Conservation (phyloP, 2,797 vertebrate species). For the Onychomys torridus region DNA sequence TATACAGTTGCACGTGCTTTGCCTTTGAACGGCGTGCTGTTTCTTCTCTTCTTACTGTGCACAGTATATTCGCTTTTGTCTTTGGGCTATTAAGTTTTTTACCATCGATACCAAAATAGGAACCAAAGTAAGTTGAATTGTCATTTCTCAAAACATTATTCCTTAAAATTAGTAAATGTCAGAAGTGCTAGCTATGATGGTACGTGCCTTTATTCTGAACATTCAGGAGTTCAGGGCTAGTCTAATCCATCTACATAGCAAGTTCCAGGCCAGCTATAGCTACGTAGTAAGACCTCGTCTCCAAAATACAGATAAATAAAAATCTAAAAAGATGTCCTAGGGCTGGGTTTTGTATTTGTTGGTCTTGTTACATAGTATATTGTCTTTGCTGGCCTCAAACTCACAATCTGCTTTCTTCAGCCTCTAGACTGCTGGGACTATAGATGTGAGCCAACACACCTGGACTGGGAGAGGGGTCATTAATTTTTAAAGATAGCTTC, state of each 20-base stretch:
- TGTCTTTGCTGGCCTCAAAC: background rate
- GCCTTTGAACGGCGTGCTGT: background rate
- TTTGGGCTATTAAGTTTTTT: conserved; percentile 44
- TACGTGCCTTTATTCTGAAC: background rate
- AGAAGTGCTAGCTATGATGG: background rate
- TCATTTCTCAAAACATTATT: background rate
- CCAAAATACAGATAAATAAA: background rate
- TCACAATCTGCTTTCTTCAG: background rate
- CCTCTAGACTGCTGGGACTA: background rate
- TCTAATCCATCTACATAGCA: background rate
- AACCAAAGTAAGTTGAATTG: conserved; percentile 52
- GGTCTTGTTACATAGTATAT: background rate
- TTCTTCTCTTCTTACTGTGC: background rate
- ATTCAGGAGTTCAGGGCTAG: background rate
- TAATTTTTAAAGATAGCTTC: conserved; percentile 12
- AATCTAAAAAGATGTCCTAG: background rate
- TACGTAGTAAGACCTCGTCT: background rate
- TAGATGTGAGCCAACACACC: background rate
- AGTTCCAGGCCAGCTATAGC: background rate
- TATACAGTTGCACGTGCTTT: background rate
- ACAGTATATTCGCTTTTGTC: conserved; percentile 66
- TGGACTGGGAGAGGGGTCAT: background rate
- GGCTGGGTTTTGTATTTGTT: background rate
- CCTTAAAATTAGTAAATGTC: conserved; percentile 37
- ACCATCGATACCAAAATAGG: conserved; percentile 44